Conservation (phyloP, 2,888 invertebrate genomes). For the Thera obeliscata region DNA sequence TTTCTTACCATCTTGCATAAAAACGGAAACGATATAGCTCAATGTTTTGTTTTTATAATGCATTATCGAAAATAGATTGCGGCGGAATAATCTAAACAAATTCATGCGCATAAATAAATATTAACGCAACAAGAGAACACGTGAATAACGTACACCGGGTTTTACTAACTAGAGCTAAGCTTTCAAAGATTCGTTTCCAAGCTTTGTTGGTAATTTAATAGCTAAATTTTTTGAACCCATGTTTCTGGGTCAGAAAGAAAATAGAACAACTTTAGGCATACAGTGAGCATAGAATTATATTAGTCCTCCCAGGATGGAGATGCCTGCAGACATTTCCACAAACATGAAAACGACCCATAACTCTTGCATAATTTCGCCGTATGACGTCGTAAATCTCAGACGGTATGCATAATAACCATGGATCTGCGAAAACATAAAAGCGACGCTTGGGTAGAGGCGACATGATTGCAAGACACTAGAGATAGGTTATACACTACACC, state of each 20-base stretch:
- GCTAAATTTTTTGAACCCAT: background rate
- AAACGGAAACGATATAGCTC: constrained; percentile 10
- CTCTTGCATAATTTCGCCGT: constrained; percentile 35
- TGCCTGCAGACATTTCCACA: constrained; percentile 23
- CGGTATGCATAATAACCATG: constrained; percentile 15
- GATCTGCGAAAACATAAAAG: constrained; percentile 7
- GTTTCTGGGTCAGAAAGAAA: background rate
- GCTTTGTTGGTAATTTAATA: background rate
- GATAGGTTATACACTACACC: no score
- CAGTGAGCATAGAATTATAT: background rate
- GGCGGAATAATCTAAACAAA: constrained; percentile 31
- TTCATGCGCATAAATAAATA: constrained; percentile 35
- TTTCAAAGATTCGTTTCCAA: background rate
- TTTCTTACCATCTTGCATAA: constrained; percentile 3
- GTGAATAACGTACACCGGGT: constrained; percentile 23
- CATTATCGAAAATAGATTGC: constrained; percentile 28
- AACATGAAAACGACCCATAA: constrained; percentile 38
- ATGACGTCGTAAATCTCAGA: constrained; percentile 40
- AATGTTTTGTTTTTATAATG: constrained; percentile 23
- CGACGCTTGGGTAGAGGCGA: constrained; percentile 9
- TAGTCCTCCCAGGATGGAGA: constrained; percentile 3
- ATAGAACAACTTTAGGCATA: background rate
- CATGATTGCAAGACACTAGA: background rate
- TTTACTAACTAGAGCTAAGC: constrained; percentile 10
- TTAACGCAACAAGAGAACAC: constrained; percentile 34